phyloP scores from a whole-genome alignment of 30 jellyfish, hydroid and myxozoan species.

The Aurelia aurita complex sp. Pacific region DNA sequence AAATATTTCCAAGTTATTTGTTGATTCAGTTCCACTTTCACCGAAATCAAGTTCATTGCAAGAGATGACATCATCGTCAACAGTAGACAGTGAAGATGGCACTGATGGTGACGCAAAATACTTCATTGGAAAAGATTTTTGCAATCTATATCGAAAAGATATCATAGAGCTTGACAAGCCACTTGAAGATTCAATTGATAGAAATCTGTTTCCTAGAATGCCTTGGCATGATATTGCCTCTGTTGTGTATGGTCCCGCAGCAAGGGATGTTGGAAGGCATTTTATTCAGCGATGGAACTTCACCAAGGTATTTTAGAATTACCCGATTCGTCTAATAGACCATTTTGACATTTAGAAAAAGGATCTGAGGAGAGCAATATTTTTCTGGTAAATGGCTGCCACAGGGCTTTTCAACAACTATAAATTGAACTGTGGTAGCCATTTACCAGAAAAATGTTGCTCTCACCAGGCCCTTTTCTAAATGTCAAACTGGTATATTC shows the following conservation, averaged over 20 bases:
- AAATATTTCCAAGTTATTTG: constrained; percentile 46
- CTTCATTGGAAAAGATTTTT: constrained; percentile 90
- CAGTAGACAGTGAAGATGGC: constrained; percentile 1
- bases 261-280: constrained; percentile 93
- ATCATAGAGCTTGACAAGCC: constrained; percentile 82
- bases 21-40: constrained; percentile 52
- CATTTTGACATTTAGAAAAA: no score
- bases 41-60: constrained; percentile 46
- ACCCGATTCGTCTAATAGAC: background rate
- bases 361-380: no score
- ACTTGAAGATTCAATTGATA: constrained; percentile 74
- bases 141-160: constrained; percentile 87
- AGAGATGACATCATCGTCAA: background rate
- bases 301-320: constrained; percentile 68
- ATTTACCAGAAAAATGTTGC: no score
- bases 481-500: no score
- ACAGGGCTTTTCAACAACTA: no score
- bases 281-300: constrained; percentile 94
- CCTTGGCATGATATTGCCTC: constrained; percentile 98
- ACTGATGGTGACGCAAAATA: constrained; percentile 25
- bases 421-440: no score
- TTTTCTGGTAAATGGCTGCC: no score
- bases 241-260: constrained; percentile 84
- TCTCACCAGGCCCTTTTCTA: no score
- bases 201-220: constrained; percentile 83